These are phyloP conservation scores for Pomphorhynchus laevis DNA, from an alignment of 1,140 invertebrate genomes.

Conservation along the genomic window DNA sequence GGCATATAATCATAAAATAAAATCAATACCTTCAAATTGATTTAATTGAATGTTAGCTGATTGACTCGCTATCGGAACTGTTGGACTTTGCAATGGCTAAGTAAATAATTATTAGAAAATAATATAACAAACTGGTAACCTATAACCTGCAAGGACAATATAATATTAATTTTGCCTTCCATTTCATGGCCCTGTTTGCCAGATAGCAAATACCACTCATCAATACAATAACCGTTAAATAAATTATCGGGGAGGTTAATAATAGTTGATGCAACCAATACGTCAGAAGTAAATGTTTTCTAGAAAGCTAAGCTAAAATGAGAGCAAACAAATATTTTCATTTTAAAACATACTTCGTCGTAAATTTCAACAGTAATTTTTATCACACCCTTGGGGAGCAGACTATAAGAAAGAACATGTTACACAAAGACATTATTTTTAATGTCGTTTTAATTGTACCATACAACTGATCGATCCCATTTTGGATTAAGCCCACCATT, in stretches of 20 bases:
- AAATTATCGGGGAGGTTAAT: constrained; percentile 38
- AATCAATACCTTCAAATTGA: too few relatives aligned
- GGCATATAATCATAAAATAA: too few relatives aligned
- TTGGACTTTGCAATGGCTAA: too few relatives aligned
- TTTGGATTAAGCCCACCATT: constrained; percentile 73
- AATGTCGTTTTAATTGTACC: constrained; percentile 23
- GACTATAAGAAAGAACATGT: constrained; percentile 24
- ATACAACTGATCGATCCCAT: constrained; percentile 67
- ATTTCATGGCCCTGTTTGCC: constrained; percentile 61
- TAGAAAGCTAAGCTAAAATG: constrained; percentile 13
- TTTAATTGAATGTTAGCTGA: too few relatives aligned
- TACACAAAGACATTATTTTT: background rate
- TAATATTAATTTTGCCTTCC: constrained; percentile 40
- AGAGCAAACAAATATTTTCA: constrained; percentile 2
- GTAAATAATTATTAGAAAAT: too few relatives aligned
- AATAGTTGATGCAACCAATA: constrained; percentile 59
- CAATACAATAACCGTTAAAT: constrained; percentile 44
- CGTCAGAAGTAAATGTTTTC: constrained; percentile 67
- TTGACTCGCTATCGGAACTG: too few relatives aligned
- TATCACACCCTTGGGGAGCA: constrained; percentile 46
- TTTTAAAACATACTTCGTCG: constrained; percentile 32
- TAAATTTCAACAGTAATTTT: constrained; percentile 62
- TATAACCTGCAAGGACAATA: too few relatives aligned
- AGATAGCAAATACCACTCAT: constrained; percentile 60
- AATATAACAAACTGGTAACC: too few relatives aligned